A percentile compares a stretch with the other conserved stretches of the same genome.
Evolutionary conservation across 2,797 vertebrate genomes (phyloP).

Genomic region (Alcedo atthis): DNA sequence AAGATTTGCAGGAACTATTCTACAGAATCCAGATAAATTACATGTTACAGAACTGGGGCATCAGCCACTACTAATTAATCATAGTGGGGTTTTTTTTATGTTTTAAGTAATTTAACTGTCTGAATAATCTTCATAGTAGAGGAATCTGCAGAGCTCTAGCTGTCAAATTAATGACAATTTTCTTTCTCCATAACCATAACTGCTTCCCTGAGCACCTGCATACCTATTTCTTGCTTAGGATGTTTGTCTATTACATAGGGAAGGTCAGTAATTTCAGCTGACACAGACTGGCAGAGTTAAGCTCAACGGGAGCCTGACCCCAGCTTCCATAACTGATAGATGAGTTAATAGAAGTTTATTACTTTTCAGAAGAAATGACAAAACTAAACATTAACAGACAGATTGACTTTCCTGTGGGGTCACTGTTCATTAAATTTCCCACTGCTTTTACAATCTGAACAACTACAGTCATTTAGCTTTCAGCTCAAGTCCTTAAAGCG

Average conservation of each 20-base stretch:
- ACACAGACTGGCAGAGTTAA: conserved; percentile 12
- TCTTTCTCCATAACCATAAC: neutral
- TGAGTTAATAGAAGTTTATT: conserved; percentile 35
- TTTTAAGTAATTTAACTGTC: neutral
- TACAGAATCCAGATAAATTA: neutral
- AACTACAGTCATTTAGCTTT: conserved; percentile 43
- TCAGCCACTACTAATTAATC: neutral
- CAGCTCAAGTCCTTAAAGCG: conserved; percentile 16
- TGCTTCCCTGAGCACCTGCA: neutral
- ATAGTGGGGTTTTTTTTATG: neutral
- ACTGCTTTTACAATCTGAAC: conserved; percentile 50
- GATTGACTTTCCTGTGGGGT: conserved; percentile 56
- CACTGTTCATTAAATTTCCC: conserved; percentile 63
- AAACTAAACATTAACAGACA: conserved; percentile 48
- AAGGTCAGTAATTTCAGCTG: conserved; percentile 23
- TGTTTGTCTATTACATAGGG: neutral
- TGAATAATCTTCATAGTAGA: neutral
- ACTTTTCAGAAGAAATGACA: conserved; percentile 45
- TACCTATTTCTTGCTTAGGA: neutral
- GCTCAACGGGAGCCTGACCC: neutral
- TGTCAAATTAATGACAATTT: neutral
- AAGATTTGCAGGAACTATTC: neutral
- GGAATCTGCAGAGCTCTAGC: neutral
- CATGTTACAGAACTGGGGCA: neutral
- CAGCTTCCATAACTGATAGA: conserved; percentile 4